Conservation (phyloP, 2,888 invertebrate genomes). For the Gibbula magus region DNA sequence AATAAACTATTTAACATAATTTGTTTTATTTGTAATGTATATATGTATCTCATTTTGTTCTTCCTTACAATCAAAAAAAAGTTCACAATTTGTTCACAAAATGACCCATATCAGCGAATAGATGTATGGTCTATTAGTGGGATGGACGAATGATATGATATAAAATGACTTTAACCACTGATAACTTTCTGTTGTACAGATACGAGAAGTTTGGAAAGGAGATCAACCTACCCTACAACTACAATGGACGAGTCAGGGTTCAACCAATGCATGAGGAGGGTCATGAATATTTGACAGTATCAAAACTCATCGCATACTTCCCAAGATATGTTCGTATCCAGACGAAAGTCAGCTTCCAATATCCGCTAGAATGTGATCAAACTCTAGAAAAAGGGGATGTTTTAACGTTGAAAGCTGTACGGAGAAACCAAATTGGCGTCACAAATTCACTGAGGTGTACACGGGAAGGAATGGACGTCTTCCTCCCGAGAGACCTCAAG, state of each 20-base stretch:
- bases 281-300: constrained; percentile 2
- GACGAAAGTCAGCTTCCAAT: not conserved
- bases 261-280: not conserved
- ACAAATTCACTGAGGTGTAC: not conserved
- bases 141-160: no score
- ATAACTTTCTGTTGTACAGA: not conserved
- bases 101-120: no score
- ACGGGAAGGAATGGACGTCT: not conserved
- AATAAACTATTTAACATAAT: no score
- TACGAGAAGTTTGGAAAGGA: not conserved
- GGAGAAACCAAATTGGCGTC: not conserved
- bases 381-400: not conserved
- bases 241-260: constrained; percentile 20
- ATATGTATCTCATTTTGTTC: no score
- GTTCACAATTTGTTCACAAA: no score
- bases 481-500: not conserved
- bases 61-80: no score
- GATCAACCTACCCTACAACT: constrained; percentile 6
- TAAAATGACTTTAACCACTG: no score
- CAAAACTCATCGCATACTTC: constrained; percentile 9
- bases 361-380: not conserved
- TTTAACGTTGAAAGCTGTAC: not conserved
- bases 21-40: no score
- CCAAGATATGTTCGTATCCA: constrained; percentile 4
- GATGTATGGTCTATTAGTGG: no score